Evolutionary conservation across 2,113 vertebrate genomes (phyloP).

Genomic region (Ammospiza nelsoni): DNA sequence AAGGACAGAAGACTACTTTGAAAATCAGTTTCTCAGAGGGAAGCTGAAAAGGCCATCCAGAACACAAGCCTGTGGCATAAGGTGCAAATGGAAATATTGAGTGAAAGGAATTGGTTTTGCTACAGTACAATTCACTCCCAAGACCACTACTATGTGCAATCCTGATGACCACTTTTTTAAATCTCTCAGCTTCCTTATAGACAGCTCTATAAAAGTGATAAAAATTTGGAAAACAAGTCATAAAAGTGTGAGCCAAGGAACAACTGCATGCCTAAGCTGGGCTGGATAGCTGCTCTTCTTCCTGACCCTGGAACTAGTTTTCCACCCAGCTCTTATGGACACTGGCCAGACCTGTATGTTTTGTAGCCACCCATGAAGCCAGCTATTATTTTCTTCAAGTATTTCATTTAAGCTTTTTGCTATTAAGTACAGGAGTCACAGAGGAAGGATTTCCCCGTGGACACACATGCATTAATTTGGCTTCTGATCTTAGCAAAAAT

Average conservation of each 20-base stretch:
- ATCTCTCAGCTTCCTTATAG: neutral
- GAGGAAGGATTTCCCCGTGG: neutral
- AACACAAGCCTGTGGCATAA: neutral
- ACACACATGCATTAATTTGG: neutral
- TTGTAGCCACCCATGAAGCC: neutral
- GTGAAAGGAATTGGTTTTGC: constrained; percentile 37
- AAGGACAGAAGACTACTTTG: neutral
- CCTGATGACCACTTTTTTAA: neutral
- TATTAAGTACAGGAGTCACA: neutral
- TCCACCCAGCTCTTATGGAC: neutral
- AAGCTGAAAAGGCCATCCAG: neutral
- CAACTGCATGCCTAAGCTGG: neutral
- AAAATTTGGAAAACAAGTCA: neutral
- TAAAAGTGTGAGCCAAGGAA: neutral
- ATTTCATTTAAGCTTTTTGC: neutral
- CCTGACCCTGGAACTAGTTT: neutral
- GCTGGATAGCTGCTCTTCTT: neutral
- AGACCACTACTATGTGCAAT: neutral
- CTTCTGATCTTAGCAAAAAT: constrained; percentile 37
- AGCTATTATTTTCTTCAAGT: neutral
- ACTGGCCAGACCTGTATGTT: neutral
- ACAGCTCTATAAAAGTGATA: neutral
- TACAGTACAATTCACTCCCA: neutral
- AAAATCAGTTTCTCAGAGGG: neutral
- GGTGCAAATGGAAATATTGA: constrained; percentile 27